These are phyloP conservation scores for Nycticebus coucang DNA, from an alignment of 2,113 vertebrate genomes.

Conservation along the genomic window DNA sequence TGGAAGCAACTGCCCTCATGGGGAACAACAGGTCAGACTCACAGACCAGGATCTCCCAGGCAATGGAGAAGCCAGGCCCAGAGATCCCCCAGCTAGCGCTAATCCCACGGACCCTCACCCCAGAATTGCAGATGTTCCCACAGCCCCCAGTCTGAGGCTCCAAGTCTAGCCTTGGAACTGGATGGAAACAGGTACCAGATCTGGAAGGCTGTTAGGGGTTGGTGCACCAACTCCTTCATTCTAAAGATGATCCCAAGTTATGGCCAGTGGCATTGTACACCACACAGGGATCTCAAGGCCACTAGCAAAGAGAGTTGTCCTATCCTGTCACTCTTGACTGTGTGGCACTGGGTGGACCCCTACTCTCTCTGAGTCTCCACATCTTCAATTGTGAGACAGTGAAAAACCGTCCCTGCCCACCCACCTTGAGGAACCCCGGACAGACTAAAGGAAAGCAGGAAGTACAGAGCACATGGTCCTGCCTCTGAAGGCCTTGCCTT, in stretches of 20 bases:
- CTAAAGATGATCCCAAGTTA: neutral
- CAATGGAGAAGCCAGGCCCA: neutral
- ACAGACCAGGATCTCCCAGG: neutral
- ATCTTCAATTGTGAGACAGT: neutral
- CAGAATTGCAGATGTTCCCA: fast-evolving
- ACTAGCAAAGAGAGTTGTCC: too few relatives aligned
- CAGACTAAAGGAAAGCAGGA: neutral
- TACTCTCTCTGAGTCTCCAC: fast-evolving
- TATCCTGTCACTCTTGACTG: neutral
- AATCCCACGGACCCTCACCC: fast-evolving
- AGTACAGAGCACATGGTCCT: fast-evolving
- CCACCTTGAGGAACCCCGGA: neutral
- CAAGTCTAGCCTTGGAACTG: neutral
- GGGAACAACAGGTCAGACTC: neutral
- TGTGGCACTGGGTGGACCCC: neutral
- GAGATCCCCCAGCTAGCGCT: too few relatives aligned
- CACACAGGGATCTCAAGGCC: neutral
- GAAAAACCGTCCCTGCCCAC: fast-evolving
- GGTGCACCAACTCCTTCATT: fast-evolving
- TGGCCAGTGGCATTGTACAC: neutral
- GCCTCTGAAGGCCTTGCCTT: neutral
- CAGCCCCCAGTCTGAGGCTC: neutral
- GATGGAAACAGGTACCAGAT: neutral
- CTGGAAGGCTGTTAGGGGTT: neutral
- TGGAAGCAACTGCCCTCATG: neutral